Base-by-base conservation (phyloP, 2,797 vertebrate species). In the Yasuhikotakia modesta region DNA sequence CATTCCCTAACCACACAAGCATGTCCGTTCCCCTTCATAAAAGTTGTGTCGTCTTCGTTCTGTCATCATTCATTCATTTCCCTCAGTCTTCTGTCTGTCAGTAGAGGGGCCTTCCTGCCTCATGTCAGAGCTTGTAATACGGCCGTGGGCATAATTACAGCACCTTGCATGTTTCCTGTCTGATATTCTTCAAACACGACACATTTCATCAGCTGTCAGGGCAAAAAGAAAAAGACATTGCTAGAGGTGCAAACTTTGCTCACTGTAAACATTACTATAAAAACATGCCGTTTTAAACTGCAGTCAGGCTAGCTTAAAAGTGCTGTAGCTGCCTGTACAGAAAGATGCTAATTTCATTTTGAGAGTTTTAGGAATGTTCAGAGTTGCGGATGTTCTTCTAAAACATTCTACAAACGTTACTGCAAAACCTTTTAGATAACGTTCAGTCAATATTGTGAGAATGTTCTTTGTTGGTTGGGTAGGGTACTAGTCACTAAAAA, bases 131-230 rank as follows among this genome's bases (percentile, higher is more conserved):
- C 85, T 81, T 83, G 84, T 77, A 63, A 78, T 1, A 5, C 16
- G 12, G 63, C 76, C 67, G 73, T 39, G n/a, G 67, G 70, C 60
- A 13, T 82, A 53, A 86, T 86, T 84, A 79, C 57, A 84, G 70
- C 53, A 64, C 77, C 43, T 53, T 14, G 76, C 67, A 64, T 78
- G 43, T 50, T 81, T 85, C 81, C 81, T 83, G 72, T 76, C 69
- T 64, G 46, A 79, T 32, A 55, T 63, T 80, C 78, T 78, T 60
- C 65, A 30, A 75, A 27, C 22, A 50, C 19, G 11, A 19, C 66
- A 67, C 63, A 71, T 77, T 53, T 67, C 32, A 65, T 60, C 46
- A 39, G 46, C 70, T 77, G 80, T 82, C 65, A 79, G 45, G 27
- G 48, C 60, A 43, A 58, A 63, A 79, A 63, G 53, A 43, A 68